Conservation (phyloP, 2,113 vertebrate genomes). For the Nyctereutes procyonoides region DNA sequence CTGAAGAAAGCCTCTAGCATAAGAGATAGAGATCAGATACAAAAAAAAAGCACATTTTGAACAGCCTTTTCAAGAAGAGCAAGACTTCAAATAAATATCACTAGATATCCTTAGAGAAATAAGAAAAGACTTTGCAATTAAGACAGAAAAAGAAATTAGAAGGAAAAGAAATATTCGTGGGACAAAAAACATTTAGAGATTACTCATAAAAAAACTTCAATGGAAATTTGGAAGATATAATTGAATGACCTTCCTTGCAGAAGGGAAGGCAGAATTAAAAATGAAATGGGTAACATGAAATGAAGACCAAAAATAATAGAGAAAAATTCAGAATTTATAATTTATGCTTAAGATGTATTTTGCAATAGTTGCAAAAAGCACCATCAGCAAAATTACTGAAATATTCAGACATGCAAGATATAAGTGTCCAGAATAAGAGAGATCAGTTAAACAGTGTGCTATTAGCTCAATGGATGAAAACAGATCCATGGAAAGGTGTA, state of each 20-base stretch:
- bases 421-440: background rate
- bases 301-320: background rate
- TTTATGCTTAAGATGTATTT: background rate
- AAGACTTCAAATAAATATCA: slow-evolving; percentile 7
- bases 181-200: background rate
- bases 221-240: background rate
- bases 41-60: background rate
- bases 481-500: background rate
- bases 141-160: background rate
- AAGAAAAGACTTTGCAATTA: background rate
- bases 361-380: background rate
- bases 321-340: background rate
- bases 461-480: background rate
- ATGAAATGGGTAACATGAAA: background rate
- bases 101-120: background rate
- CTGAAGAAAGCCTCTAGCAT: background rate
- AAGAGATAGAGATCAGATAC: background rate
- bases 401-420: rapidly evolving
- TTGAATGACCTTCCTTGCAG: background rate
- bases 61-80: background rate
- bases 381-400: background rate
- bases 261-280: background rate
- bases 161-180: background rate
- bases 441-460: background rate
- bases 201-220: background rate